Percentiles rank a stretch among this genome's conserved stretches.
Evolutionary conservation across 2,113 vertebrate species (phyloP).

Genomic region (Colossoma macropomum): DNA sequence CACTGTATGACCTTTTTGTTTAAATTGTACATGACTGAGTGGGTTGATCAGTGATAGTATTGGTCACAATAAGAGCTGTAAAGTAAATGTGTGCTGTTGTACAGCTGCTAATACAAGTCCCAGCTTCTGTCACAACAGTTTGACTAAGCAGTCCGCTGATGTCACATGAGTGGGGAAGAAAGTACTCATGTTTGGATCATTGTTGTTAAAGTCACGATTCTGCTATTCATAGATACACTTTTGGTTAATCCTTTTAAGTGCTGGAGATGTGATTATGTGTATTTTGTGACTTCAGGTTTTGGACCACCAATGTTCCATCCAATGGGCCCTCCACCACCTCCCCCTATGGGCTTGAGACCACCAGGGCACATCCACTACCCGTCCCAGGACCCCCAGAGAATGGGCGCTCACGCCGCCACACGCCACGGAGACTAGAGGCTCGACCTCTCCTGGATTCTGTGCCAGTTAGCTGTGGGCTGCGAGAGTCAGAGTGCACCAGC

Average conservation of each 20-base stretch:
- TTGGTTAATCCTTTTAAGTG: no score
- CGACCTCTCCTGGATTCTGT: slow-evolving; percentile 19
- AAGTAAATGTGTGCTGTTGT: no score
- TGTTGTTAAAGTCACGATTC: no score
- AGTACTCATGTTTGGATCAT: no score
- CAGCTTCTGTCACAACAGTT: no score
- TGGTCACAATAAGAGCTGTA: no score
- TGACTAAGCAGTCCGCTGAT: not conserved
- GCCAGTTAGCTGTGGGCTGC: slow-evolving; percentile 24
- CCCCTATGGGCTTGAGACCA: slow-evolving; percentile 90
- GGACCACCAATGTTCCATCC: slow-evolving; percentile 83
- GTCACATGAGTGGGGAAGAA: not conserved
- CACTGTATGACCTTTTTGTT: no score
- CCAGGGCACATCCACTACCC: slow-evolving; percentile 95
- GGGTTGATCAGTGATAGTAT: no score
- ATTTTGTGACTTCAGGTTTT: slow-evolving; percentile 79
- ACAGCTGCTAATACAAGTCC: no score
- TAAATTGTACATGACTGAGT: no score
- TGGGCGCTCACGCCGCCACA: slow-evolving; percentile 90
- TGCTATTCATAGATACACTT: no score
- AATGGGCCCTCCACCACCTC: slow-evolving; percentile 89
- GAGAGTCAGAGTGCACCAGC: not conserved
- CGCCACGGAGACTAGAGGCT: slow-evolving; percentile 80
- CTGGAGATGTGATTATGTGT: not conserved
- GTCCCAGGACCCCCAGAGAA: slow-evolving; percentile 94